Base-by-base conservation (phyloP, 2,888 invertebrate genomes). In the Orthosia cruda region DNA sequence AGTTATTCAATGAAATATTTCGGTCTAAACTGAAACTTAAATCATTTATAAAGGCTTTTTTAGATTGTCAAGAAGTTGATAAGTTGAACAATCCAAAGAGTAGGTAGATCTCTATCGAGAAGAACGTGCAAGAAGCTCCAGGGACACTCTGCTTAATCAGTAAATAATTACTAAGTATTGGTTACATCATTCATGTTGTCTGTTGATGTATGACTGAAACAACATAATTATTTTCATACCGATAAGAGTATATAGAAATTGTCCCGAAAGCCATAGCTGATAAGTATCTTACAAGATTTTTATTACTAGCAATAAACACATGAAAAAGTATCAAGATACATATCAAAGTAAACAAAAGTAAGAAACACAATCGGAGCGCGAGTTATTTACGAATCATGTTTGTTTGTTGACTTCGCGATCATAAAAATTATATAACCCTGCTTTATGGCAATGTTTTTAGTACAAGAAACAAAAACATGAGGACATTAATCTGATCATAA, bases 381-480 rank as follows among this genome's bases (percentile, higher is more conserved):
- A 78, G 79, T 86, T 86, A 82, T 80, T 76, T 80, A 84, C 74
- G 64, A 59, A 74, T 78, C 62, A 71, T 75, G 74, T 75, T 82
- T 74, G 76, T 84, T 71, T 76, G 77, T 74, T 82, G 79, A 87
- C 76, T 74, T 74, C 20, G 58, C 47, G 70, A 76, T 67, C 85
- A 67, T 86, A 86, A 86, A 86, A 80, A 82, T 77, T 84, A 84
- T 87, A 87, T 69, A 74, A 76, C 84, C 75, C 49, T 74, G 55
- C 20, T 84, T 84, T 80, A 84, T 87, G 59, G 59, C 85, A 72
- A 68, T 87, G 81, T 87, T 86, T 85, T 85, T 77, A 77, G 74
- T 75, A 62, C 73, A 64, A 68, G 70, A 63, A 77, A 81, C 71
- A 81, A 86, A 74, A 74, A 81, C 64, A 70, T 49, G 40, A 18